A percentile compares a stretch with the other conserved stretches of the same genome.
phyloP scores from a whole-genome alignment of 2,797 vertebrate genomes.

The Gila robusta region DNA sequence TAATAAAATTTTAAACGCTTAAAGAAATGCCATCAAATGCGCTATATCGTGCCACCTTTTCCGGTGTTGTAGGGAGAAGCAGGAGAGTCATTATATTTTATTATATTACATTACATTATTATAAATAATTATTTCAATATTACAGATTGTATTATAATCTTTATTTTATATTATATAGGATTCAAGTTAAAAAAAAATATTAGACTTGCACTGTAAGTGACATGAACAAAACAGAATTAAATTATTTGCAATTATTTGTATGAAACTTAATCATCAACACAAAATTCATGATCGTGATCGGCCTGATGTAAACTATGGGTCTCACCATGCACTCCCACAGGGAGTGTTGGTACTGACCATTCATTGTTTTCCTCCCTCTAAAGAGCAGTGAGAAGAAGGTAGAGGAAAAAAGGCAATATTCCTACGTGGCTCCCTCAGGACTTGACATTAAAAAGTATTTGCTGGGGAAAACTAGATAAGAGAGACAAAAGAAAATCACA shows the following conservation, averaged over 20 bases:
- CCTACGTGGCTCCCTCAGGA: constrained; percentile 30
- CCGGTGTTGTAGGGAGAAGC: no score
- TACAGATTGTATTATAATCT: neutral
- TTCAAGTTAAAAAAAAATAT: neutral
- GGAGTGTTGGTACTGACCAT: neutral
- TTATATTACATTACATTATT: no score
- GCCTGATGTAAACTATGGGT: neutral
- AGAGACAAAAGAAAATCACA: constrained; percentile 44
- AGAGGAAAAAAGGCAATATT: constrained; percentile 13
- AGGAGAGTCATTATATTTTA: no score
- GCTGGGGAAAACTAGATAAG: constrained; percentile 53
- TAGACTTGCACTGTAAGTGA: neutral
- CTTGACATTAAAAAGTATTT: constrained; percentile 56
- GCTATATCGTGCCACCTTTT: no score
- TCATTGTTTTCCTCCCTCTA: neutral
- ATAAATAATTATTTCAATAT: no score
- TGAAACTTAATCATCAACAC: neutral
- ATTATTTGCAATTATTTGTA: neutral
- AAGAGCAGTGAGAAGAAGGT: constrained; percentile 22
- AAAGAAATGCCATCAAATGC: no score
- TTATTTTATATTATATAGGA: neutral
- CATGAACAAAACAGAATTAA: neutral
- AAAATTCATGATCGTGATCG: neutral
- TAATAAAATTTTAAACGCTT: no score
- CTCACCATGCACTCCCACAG: neutral